Percentiles rank a stretch among this genome's conserved stretches.
phyloP scores from a whole-genome alignment of 2,113 vertebrate genomes.

The Pseudorectes ferrugineus region DNA sequence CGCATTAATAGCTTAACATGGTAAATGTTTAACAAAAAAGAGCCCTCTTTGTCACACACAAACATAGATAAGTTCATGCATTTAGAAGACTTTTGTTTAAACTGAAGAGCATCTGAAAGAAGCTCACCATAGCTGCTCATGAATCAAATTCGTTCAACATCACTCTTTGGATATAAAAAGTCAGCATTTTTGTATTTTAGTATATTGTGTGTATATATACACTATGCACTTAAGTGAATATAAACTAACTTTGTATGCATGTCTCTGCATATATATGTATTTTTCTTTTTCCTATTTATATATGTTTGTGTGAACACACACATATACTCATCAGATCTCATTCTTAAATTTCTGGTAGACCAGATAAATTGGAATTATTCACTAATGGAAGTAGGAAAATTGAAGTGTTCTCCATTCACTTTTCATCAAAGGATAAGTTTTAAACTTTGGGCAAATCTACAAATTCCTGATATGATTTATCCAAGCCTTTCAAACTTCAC shows the following conservation, averaged over 20 bases:
- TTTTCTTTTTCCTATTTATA: neutral
- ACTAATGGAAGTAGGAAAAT: neutral
- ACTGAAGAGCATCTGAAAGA: neutral
- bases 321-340: neutral
- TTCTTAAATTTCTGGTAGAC: neutral
- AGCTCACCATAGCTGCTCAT: neutral
- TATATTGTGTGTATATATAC: neutral
- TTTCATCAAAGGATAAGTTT: neutral
- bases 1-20: neutral
- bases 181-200: accelerated
- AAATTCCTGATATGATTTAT: neutral
- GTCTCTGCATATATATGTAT: neutral
- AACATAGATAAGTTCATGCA: neutral
- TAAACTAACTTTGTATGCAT: neutral
- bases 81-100: neutral
- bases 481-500: neutral
- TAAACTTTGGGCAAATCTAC: neutral
- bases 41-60: neutral
- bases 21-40: neutral
- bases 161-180: neutral
- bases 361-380: neutral
- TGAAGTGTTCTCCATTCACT: neutral
- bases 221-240: neutral
- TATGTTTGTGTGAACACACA: neutral
- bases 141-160: neutral